phyloP scores from a whole-genome alignment of 2,888 invertebrate genomes.

The Stenolophus ochropezus region DNA sequence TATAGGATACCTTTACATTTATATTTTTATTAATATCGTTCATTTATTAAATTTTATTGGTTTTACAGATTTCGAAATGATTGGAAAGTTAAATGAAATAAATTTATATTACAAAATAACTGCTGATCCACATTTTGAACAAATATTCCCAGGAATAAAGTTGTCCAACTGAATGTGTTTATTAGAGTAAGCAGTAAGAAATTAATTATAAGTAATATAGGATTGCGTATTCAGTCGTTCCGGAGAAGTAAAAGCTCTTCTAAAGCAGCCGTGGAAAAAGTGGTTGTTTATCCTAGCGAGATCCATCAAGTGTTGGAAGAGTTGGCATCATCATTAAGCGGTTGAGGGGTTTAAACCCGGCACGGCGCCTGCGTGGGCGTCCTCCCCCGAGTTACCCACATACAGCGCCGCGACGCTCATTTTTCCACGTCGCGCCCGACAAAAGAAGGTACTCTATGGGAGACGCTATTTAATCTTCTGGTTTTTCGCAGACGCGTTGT shows the following conservation, averaged over 20 bases:
- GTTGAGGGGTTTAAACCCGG: slow-evolving; percentile 32
- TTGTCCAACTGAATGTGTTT: no score
- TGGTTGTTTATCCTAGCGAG: slow-evolving; percentile 10
- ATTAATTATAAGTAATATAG: background rate
- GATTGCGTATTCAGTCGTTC: background rate
- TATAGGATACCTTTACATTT: no score
- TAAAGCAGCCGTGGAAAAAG: slow-evolving; percentile 14
- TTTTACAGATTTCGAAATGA: no score
- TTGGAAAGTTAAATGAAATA: no score
- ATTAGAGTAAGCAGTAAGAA: no score
- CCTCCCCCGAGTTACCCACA: slow-evolving; percentile 30
- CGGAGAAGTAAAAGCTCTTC: background rate
- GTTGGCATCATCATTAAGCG: slow-evolving; percentile 50
- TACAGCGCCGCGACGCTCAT: slow-evolving; percentile 27
- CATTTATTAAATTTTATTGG: no score
- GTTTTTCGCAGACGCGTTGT: slow-evolving; percentile 56
- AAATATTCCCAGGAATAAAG: no score
- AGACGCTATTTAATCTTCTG: slow-evolving; percentile 60
- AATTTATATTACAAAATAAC: no score
- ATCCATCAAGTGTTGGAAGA: slow-evolving; percentile 37
- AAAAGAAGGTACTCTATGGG: slow-evolving; percentile 59
- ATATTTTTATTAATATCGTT: no score
- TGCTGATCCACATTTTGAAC: no score
- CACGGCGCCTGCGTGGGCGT: background rate
- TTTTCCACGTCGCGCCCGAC: slow-evolving; percentile 53